phyloP scores from a whole-genome alignment of 2,797 vertebrate species.

The Coendou prehensilis region DNA sequence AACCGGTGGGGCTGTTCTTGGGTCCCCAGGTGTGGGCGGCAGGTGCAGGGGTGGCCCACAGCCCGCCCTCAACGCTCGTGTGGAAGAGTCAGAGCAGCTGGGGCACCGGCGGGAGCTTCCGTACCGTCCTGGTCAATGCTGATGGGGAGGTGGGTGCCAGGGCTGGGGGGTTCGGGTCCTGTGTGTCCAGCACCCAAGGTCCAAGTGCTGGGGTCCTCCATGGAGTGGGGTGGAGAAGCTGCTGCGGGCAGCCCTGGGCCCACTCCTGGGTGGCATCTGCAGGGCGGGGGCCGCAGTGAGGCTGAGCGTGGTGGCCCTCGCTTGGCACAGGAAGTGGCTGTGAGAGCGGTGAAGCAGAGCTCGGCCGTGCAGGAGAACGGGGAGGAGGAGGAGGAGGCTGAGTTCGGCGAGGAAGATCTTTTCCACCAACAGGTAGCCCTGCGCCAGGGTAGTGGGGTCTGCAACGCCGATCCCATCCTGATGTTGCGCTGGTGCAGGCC shows the following conservation, averaged over 20 bases:
- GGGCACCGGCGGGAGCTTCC: conserved; percentile 92
- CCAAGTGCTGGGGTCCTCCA: not conserved
- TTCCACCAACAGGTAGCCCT: conserved; percentile 92
- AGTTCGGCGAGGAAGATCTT: conserved; percentile 95
- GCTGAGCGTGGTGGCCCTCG: not conserved
- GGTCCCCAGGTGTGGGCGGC: conserved; percentile 95
- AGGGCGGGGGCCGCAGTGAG: not conserved
- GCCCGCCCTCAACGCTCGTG: conserved; percentile 95
- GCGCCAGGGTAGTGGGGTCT: not conserved
- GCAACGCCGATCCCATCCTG: not conserved
- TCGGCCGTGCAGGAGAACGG: conserved; percentile 88
- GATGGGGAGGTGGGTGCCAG: conserved; percentile 93
- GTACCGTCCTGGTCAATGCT: conserved; percentile 92
- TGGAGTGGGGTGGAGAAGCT: not conserved
- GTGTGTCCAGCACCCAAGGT: not conserved
- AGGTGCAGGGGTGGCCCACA: conserved; percentile 94
- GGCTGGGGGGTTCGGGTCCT: not conserved
- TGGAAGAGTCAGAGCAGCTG: conserved; percentile 98
- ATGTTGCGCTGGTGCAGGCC: no score
- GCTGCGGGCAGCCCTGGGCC: not conserved
- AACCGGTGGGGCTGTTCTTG: not conserved
- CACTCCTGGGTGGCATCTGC: not conserved
- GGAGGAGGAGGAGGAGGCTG: conserved; percentile 92
- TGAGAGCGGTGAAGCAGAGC: conserved; percentile 92
- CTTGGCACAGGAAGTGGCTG: conserved; percentile 94